Base-by-base conservation (phyloP, 2,113 vertebrate genomes). In the Tachycineta bicolor region DNA sequence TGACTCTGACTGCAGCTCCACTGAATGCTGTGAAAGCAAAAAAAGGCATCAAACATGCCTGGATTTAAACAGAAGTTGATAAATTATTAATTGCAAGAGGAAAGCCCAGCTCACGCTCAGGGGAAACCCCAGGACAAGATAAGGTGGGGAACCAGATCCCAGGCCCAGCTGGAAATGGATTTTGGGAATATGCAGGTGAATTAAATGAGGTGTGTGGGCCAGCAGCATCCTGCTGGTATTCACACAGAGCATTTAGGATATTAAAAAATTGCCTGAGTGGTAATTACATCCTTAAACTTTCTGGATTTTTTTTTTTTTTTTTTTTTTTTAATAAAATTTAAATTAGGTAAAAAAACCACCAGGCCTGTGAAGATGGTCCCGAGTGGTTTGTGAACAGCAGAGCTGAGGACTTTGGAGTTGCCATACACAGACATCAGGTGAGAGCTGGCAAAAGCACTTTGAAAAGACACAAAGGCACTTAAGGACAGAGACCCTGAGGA, bases 11-110 rank as follows among this genome's bases (percentile, higher is more conserved):
- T 55, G 47, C 1, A 20, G 33, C 34, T 41, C 53, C 18, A 5
- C 34, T 33, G 39, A 39, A 10, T 2, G 3, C 20, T 18, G 14
- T 26, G 24, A 49, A 64, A 58, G 23, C 28, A 4, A 1, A 23
- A 56, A 29, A 12, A 5, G 1, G 5, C 49, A 17, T 29, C 34
- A 64, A 14, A 41, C 6, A 3, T 2, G 14, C 4, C 7, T 33
- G 43, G 14, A 39, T 60, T 59, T 20, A 37, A 53, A 8, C 3
- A 68, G 58, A 68, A 73, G 8, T 28, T 9, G 1, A 37, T 77
- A 8, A 23, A 29, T 56, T 20, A 39, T 60, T 56, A 58, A 65
- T 37, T 74, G 19, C n/a, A 67, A 52, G 9, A 83, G 52, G 12
- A 88, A 15, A 68, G 4, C 21, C 69, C 49, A 62, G 4, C 29